Base-by-base conservation (phyloP, 2,113 vertebrate species). In the Bothrops jararaca region DNA sequence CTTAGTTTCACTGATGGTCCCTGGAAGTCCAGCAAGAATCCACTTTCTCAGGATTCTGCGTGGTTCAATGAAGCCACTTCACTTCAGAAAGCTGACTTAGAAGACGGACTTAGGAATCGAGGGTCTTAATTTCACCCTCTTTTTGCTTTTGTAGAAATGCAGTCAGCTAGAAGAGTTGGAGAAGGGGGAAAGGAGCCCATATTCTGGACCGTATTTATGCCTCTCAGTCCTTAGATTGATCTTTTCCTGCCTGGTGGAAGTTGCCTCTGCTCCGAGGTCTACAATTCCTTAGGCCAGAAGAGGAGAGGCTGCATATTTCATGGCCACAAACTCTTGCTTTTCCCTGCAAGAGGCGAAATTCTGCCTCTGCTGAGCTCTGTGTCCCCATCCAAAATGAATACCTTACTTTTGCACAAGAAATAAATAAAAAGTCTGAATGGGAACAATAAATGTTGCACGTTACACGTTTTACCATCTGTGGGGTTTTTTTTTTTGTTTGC, bases 401-500 rank as follows among this genome's bases (percentile, higher is more conserved):
- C 23, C 93, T 3, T 91, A 23, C 94, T 91, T 88, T 93, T 89
- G 18, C 23, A 23, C 29, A 69, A 64, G 29, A 64, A 69, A 69
- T 69, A n/a, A 69, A 69, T 69, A 39, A 60, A 22, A 85, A 52
- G 15, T 26, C 18, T 48, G 89, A 86, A 88, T 85, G 58, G 90
- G 86, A 56, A 80, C 15, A 74, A 92, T 53, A 93, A 94, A 86
- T 48, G 42, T 42, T 42, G 26, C 53, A 74, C 90, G 86, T 86
- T 24, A 8, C 91, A 48, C 80, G 56, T 92, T 89, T 96, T 93
- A 89, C 5, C 92, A 89, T 85, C 42, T 95, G 34, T 56, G 22
- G 26, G 42, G 8, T 8, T 48, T 7, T 7, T 6, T 42, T 95
- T 96, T 50, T 93, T 96, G 94, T 96, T 93, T 96, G 95, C 96